Conservation (phyloP, 2,888 invertebrate species). For the Parapristionchus giblindavisi region DNA sequence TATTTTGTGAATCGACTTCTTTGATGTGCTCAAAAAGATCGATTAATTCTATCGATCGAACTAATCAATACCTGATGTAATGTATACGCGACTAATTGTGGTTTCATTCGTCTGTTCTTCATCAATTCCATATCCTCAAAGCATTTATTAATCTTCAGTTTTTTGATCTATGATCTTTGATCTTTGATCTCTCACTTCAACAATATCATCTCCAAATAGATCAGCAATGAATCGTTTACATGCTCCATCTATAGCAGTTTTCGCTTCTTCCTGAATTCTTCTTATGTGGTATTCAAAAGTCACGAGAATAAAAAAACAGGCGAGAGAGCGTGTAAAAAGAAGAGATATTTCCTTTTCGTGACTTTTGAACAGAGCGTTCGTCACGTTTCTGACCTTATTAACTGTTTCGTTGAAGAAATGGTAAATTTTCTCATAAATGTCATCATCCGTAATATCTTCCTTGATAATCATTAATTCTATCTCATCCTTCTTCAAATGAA, state of each 20-base stretch:
- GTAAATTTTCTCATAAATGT: constrained; percentile 34
- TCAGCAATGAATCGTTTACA: constrained; percentile 32
- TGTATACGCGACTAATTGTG: constrained; percentile 5
- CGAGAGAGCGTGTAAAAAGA: background rate
- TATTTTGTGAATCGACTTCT: background rate
- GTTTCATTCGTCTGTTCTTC: background rate
- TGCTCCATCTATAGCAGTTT: constrained; percentile 14
- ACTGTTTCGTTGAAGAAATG: constrained; percentile 31
- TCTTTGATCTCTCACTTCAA: constrained; percentile 4
- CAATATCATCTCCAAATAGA: constrained; percentile 33
- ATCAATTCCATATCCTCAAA: background rate
- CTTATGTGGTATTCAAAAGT: background rate
- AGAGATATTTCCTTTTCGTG: background rate
- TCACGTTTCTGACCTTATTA: constrained; percentile 9
- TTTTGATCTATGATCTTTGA: background rate
- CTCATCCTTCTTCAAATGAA: background rate
- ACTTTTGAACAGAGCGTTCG: background rate
- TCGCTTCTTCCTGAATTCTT: constrained; percentile 26
- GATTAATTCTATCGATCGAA: background rate
- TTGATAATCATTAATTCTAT: constrained; percentile 30
- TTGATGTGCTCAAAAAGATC: constrained; percentile 17
- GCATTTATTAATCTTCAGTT: background rate
- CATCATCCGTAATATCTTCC: constrained; percentile 12
- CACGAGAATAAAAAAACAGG: background rate
- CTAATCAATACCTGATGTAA: constrained; percentile 1